These are phyloP conservation scores for Drosophila nikananu DNA, from an alignment of 1,140 invertebrate genomes.

Conservation along the genomic window DNA sequence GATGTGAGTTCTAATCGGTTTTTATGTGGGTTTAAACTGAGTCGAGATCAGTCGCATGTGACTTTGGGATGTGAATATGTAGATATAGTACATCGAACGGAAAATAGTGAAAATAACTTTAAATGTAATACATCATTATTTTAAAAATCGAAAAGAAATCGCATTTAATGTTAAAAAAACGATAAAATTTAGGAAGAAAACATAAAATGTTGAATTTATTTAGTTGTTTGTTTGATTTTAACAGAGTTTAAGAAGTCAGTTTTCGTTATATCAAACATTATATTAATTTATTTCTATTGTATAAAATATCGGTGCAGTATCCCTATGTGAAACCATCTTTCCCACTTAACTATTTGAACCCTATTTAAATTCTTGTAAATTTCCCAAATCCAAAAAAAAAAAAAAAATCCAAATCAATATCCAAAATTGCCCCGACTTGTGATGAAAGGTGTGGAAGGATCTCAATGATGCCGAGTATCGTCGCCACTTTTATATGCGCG, in stretches of 20 bases:
- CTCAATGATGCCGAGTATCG: slow-evolving; percentile 80
- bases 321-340: slow-evolving; percentile 1
- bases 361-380: slow-evolving; percentile 65
- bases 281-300: too few relatives aligned
- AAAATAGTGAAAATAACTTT: background rate
- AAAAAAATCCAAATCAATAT: slow-evolving; percentile 13
- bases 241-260: too few relatives aligned
- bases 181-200: too few relatives aligned
- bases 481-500: slow-evolving; percentile 82
- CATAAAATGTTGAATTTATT: too few relatives aligned
- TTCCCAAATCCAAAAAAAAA: slow-evolving; percentile 26
- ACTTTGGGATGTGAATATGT: background rate
- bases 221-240: too few relatives aligned
- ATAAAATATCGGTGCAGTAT: too few relatives aligned
- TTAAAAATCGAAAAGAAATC: too few relatives aligned
- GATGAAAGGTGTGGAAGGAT: slow-evolving; percentile 82
- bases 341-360: slow-evolving; percentile 27
- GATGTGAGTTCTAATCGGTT: slow-evolving; percentile 62
- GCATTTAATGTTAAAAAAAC: too few relatives aligned
- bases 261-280: too few relatives aligned
- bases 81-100: background rate
- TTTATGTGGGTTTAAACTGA: background rate
- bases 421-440: slow-evolving; percentile 35
- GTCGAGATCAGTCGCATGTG: slow-evolving; percentile 1
- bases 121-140: background rate